These are phyloP conservation scores for Macroglossus sobrinus DNA, from an alignment of 2,113 vertebrate genomes.

Conservation along the genomic window DNA sequence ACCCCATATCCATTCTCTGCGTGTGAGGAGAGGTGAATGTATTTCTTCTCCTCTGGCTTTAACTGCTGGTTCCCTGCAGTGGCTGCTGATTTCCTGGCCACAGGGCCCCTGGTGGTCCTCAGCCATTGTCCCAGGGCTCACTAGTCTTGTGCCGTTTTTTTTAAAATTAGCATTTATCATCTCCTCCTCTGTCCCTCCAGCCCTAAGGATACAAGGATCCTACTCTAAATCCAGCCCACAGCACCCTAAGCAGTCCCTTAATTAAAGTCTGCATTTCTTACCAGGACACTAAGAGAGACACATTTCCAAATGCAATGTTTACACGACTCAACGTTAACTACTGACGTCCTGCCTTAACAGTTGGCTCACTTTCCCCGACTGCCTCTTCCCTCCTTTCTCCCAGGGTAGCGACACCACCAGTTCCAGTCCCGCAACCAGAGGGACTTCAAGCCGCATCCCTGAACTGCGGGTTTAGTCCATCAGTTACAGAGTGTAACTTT, in stretches of 20 bases:
- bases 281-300: background rate
- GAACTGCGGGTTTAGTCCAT: rapidly evolving
- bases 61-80: background rate
- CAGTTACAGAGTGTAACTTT: background rate
- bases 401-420: background rate
- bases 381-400: background rate
- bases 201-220: background rate
- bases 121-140: background rate
- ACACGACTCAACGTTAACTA: background rate
- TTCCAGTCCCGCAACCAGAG: background rate
- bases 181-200: background rate
- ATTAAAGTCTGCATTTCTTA: background rate
- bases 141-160: background rate
- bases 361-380: background rate
- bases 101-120: background rate
- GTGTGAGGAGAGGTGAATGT: background rate
- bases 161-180: background rate
- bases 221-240: background rate
- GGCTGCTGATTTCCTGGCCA: background rate
- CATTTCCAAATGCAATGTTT: background rate
- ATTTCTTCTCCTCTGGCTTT: background rate
- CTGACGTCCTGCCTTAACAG: background rate
- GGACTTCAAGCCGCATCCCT: background rate
- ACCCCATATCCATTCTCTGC: too few species aligned
- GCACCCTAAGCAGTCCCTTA: background rate